Base-by-base conservation (phyloP, 2,797 vertebrate genomes). In the Hapalemur alaotrensis region DNA sequence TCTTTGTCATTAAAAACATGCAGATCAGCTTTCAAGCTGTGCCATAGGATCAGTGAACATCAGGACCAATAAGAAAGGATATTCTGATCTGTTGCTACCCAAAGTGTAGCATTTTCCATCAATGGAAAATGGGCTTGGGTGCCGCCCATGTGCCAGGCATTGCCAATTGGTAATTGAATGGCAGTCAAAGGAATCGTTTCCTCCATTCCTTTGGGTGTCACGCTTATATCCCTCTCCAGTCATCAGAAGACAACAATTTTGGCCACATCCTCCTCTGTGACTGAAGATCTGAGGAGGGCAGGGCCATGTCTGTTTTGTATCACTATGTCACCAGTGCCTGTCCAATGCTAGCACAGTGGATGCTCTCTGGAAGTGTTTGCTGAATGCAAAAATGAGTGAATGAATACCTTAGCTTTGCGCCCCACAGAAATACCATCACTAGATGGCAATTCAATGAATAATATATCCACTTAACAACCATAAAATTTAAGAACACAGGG, bases 131-230 rank as follows among this genome's bases (percentile, higher is more conserved):
- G 43, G 43, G 11, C 22, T 46, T 59, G 22, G 48, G 28, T 11
- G 18, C 17, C 63, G 52, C 35, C 35, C 7, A 0, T 0, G 4
- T 69, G 12, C 35, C 61, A 41, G 41, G 48, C 13, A 0, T 22
- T 10, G 7, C 38, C 43, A 12, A 22, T 13, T 10, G 18, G 10
- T 30, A 20, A 22, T 41, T 50, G 10, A 46, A 57, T 32, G 22
- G 35, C 30, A 38, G 41, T 32, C 72, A 61, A 18, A 88, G 81
- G 48, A 63, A 25, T 35, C 38, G 32, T 6, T 22, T 32, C 35
- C n/a, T 41, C 69, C 59, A 5, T n/a, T 79, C 48, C 48, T 85
- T 41, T 25, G 30, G 22, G 35, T 2, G 0, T 25, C 18, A 4
- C 0, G 1, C 13, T 46, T 48, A 32, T 0, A 38, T 54, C 54